Percentiles rank a stretch among this genome's conserved stretches.
phyloP scores from a whole-genome alignment of 2,113 vertebrate genomes.

The Eulemur rufifrons region DNA sequence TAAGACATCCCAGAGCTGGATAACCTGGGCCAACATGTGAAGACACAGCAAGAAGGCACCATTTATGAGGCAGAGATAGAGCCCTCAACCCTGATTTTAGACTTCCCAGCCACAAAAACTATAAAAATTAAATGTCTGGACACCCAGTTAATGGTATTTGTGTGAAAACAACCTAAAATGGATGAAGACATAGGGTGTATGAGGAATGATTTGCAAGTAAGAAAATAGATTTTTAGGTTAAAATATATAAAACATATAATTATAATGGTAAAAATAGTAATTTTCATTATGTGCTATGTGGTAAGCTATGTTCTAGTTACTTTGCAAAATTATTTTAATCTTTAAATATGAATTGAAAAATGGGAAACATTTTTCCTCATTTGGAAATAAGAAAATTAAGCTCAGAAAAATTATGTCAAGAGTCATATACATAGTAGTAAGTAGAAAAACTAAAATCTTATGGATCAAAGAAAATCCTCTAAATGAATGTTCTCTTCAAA shows the following conservation, averaged over 20 bases:
- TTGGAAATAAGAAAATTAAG: background rate
- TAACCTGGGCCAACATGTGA: too few species aligned
- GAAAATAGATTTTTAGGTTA: background rate
- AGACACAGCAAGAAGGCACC: too few species aligned
- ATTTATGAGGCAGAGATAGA: too few species aligned
- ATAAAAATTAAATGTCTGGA: too few species aligned
- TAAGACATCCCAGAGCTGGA: too few species aligned
- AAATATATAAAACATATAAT: background rate
- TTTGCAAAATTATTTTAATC: background rate
- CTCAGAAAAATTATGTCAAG: background rate
- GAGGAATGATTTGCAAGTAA: background rate
- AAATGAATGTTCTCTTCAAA: background rate
- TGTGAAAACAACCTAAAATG: background rate
- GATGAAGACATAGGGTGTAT: background rate
- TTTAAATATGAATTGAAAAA: background rate
- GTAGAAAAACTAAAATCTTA: background rate
- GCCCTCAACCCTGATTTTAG: too few species aligned
- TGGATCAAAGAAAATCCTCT: background rate
- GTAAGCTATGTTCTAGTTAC: background rate
- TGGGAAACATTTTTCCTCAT: background rate
- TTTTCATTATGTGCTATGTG: background rate
- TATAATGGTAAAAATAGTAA: background rate
- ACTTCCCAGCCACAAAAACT: too few species aligned
- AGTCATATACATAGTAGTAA: background rate
- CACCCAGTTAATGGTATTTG: background rate